These are phyloP conservation scores for Bubalus kerabau DNA, from an alignment of 2,113 vertebrate genomes.

Conservation along the genomic window DNA sequence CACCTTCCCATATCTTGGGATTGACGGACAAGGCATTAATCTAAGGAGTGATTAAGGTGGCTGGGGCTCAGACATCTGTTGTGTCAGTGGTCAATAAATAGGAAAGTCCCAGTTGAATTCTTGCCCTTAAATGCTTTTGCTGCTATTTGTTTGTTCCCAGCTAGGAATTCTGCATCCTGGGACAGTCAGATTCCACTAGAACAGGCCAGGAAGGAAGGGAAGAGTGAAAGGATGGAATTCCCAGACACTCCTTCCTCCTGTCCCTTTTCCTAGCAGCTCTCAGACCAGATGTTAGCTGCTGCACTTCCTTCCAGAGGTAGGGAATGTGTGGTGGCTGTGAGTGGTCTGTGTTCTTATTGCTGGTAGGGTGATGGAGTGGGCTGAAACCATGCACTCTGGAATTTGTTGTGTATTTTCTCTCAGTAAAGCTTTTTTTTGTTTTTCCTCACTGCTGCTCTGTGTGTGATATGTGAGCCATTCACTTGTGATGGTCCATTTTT, in stretches of 20 bases:
- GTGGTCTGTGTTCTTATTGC: slow-evolving; percentile 1
- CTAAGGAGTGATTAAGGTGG: background rate
- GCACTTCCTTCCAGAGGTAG: background rate
- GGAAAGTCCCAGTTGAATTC: slow-evolving; percentile 17
- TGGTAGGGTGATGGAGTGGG: background rate
- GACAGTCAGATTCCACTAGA: background rate
- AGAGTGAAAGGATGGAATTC: background rate
- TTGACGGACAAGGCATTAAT: background rate
- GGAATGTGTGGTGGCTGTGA: background rate
- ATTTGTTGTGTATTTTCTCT: slow-evolving; percentile 63
- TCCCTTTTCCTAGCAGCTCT: background rate
- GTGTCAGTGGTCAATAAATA: background rate
- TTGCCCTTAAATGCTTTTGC: slow-evolving; percentile 46
- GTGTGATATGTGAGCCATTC: slow-evolving; percentile 51
- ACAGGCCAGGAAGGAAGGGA: background rate
- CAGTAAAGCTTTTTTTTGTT: slow-evolving; percentile 47
- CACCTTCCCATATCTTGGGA: background rate
- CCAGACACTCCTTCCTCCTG: slow-evolving; percentile 14
- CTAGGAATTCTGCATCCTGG: background rate
- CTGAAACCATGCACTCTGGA: slow-evolving; percentile 48
- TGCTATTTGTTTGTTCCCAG: slow-evolving; percentile 31
- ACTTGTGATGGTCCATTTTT: background rate
- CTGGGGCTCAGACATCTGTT: background rate
- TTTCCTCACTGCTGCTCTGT: background rate
- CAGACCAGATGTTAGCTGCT: background rate